Evolutionary conservation across 1,140 invertebrate species (phyloP).

Genomic region (Lamellibrachia luymesi): DNA sequence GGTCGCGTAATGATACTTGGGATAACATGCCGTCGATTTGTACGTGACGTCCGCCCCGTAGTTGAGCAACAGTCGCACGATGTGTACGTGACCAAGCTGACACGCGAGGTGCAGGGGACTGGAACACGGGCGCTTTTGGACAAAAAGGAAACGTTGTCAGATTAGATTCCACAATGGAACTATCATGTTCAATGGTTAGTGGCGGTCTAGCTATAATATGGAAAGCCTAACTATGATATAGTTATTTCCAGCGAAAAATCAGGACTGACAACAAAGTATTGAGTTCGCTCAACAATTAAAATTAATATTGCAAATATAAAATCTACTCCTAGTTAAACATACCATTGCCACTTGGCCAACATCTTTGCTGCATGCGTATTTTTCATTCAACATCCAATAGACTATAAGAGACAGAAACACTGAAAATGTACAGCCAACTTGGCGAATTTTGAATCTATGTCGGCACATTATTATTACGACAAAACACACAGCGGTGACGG

Average conservation of each 20-base stretch:
- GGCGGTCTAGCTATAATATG: neutral
- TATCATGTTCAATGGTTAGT: neutral
- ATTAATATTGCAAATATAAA: too few relatives aligned
- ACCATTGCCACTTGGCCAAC: too few relatives aligned
- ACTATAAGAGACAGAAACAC: too few relatives aligned
- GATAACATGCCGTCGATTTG: slow-evolving; percentile 2
- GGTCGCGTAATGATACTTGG: neutral
- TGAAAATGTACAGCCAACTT: neutral
- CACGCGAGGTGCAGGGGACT: slow-evolving; percentile 18
- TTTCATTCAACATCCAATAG: too few relatives aligned
- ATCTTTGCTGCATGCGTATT: too few relatives aligned
- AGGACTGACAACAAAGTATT: neutral
- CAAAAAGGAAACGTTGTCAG: neutral
- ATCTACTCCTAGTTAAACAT: too few relatives aligned
- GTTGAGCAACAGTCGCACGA: slow-evolving; percentile 7
- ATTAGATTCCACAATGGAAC: neutral
- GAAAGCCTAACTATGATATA: neutral
- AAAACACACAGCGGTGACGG: neutral
- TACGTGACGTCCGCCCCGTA: slow-evolving; percentile 7
- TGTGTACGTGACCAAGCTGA: slow-evolving; percentile 3
- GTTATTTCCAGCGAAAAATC: neutral
- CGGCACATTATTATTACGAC: neutral
- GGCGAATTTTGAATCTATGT: neutral
- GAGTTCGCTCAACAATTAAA: neutral
- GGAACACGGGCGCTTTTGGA: neutral